Evolutionary conservation across 2,797 vertebrate species (phyloP).

Genomic region (Hirundo rustica): DNA sequence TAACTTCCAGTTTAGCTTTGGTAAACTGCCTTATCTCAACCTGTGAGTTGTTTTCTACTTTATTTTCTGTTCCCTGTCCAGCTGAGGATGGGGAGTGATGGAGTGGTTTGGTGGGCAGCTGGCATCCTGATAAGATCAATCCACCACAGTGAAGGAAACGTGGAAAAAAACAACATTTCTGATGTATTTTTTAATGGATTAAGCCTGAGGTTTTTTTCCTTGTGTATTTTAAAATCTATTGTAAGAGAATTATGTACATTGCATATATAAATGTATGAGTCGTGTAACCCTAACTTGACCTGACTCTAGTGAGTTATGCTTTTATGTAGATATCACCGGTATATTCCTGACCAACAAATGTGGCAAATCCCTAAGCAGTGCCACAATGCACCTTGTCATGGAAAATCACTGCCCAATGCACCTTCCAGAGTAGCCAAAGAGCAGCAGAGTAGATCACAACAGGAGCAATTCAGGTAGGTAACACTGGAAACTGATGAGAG

Average conservation of each 20-base stretch:
- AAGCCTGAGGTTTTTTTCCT: neutral
- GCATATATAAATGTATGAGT: neutral
- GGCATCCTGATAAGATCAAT: neutral
- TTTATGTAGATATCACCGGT: neutral
- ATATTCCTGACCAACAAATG: neutral
- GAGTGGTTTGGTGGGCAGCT: neutral
- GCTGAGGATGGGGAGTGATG: neutral
- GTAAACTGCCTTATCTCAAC: neutral
- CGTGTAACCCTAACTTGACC: neutral
- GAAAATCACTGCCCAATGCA: neutral
- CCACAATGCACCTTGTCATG: neutral
- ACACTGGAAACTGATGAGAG: neutral
- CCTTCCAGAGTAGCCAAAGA: neutral
- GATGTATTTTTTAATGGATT: neutral
- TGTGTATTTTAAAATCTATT: neutral
- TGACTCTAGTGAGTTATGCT: neutral
- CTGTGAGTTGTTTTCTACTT: neutral
- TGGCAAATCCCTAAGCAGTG: neutral
- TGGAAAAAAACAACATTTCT: neutral
- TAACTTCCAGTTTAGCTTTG: neutral
- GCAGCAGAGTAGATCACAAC: fast-evolving
- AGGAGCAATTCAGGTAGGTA: neutral
- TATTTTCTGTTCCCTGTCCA: neutral
- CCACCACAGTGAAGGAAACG: neutral
- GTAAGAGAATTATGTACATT: neutral